Evolutionary conservation across 2,888 invertebrate species (phyloP).

Genomic region (Pinctada fucata): DNA sequence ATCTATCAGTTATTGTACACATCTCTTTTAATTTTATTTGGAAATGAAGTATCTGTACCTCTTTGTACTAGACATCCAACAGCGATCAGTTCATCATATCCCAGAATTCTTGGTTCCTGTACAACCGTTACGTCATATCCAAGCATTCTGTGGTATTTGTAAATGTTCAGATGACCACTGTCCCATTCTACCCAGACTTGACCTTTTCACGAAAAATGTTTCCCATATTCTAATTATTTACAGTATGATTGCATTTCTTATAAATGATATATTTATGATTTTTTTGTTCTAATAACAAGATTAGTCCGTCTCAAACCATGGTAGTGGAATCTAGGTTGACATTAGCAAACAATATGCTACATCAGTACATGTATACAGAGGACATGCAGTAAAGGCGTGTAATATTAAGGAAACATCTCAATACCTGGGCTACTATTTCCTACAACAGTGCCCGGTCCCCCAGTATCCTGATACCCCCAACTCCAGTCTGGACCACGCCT

Average conservation of each 20-base stretch:
- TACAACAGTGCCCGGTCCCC: conserved; percentile 14
- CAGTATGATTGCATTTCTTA: too few species aligned
- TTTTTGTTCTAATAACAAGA: too few species aligned
- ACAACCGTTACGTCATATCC: conserved; percentile 11
- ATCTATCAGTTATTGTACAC: background rate
- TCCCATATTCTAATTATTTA: too few species aligned
- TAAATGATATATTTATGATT: too few species aligned
- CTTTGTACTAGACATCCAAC: conserved; percentile 21
- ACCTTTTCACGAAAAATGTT: too few species aligned
- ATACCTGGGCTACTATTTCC: background rate
- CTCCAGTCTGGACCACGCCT: conserved; percentile 19
- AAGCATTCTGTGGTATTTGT: background rate
- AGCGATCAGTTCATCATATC: conserved; percentile 1
- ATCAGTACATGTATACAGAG: too few species aligned
- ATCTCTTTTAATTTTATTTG: background rate
- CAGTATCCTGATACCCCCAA: conserved; percentile 6
- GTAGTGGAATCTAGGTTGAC: too few species aligned
- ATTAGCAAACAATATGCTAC: too few species aligned
- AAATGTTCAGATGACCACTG: conserved; percentile 12
- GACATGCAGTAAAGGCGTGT: too few species aligned
- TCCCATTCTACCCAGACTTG: conserved; percentile 20
- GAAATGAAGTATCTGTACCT: background rate
- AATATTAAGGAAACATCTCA: too few species aligned
- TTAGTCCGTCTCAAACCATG: too few species aligned
- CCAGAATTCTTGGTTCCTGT: conserved; percentile 14